A percentile compares a stretch with the other conserved stretches of the same genome.
phyloP scores from a whole-genome alignment of 1,140 invertebrate genomes.

The Caenorhabditis brenneri region DNA sequence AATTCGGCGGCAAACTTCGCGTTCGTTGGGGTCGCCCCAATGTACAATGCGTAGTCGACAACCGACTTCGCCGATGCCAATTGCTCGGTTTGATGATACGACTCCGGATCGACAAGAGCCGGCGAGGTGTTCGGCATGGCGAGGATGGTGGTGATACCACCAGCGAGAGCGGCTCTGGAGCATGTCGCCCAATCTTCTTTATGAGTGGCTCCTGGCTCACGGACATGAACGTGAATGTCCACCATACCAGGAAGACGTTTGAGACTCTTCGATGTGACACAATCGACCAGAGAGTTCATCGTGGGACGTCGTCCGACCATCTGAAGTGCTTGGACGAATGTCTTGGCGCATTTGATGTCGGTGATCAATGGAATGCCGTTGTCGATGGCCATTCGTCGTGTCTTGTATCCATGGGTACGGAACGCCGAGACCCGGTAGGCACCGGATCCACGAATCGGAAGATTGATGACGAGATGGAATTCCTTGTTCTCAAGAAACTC shows the following conservation, averaged over 20 bases:
- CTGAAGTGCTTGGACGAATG: constrained; percentile 91
- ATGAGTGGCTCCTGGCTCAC: constrained; percentile 91
- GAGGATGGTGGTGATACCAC: constrained; percentile 88
- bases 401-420: constrained; percentile 78
- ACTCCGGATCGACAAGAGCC: constrained; percentile 81
- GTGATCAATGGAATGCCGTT: constrained; percentile 96
- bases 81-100: constrained; percentile 80
- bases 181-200: constrained; percentile 95
- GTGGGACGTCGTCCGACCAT: constrained; percentile 79
- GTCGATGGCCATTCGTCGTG: constrained; percentile 91
- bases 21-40: constrained; percentile 89
- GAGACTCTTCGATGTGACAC: constrained; percentile 86
- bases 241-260: constrained; percentile 92
- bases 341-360: constrained; percentile 96
- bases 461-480: constrained; percentile 94
- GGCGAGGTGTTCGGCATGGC: constrained; percentile 99
- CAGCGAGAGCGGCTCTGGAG: constrained; percentile 92
- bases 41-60: constrained; percentile 93
- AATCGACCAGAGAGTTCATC: constrained; percentile 89
- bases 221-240: constrained; percentile 94
- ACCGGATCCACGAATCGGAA: constrained; percentile 89
- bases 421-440: constrained; percentile 89
- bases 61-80: constrained; percentile 81
- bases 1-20: constrained; percentile 78
- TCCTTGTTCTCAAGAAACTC: constrained; percentile 90